Evolutionary conservation across 2,113 vertebrate species (phyloP), one percentile per base, ranked within the genome.

Genomic region (Oreochromis niloticus): DNA sequence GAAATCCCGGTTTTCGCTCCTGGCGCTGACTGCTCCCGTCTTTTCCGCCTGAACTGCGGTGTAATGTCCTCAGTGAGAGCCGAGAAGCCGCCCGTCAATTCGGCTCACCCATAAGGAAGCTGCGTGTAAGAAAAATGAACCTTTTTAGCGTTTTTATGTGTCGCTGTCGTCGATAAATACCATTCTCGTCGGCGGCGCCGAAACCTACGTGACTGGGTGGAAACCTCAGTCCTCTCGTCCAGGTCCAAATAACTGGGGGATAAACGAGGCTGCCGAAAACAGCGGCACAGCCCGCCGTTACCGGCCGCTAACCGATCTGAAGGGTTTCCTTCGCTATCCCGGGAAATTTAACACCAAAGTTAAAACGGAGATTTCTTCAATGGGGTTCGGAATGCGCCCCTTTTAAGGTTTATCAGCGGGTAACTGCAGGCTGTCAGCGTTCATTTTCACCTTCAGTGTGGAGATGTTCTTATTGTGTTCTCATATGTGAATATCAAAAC

Each of bases 171-270:
- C 9, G 81, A n/a, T 19, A 14, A 10, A 24, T 16, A 7, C 2
- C n/a, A 10, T n/a, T 66, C 3, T 52, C 27, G 78, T 27, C 0
- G 7, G 46, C 30, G 11, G 4, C 71, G 34, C 14, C 43, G 16
- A 9, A 17, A 10, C 5, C 36, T 50, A 30, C 63, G 75, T 71
- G 85, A 85, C 84, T 55, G 83, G 80, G 82, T 75, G 34, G 87
- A 6, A 34, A 43, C 80, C 9, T 41, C n/a, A 55, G 36, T 9
- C 7, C 22, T 34, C 11, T 19, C 1, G 17, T 10, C 0, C 39
- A 66, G 7, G 27, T 7, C 19, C 4, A 52, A 78, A 39, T 34
- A 2, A 24, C 5, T 52, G 4, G n/a, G 7, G 16, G 27, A 14
- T 1, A 11, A 22, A 1, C 6, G 12, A 2, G 30, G 4, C 5